Conservation (phyloP, 2,113 vertebrate species). For the Henicopernis longicauda region DNA sequence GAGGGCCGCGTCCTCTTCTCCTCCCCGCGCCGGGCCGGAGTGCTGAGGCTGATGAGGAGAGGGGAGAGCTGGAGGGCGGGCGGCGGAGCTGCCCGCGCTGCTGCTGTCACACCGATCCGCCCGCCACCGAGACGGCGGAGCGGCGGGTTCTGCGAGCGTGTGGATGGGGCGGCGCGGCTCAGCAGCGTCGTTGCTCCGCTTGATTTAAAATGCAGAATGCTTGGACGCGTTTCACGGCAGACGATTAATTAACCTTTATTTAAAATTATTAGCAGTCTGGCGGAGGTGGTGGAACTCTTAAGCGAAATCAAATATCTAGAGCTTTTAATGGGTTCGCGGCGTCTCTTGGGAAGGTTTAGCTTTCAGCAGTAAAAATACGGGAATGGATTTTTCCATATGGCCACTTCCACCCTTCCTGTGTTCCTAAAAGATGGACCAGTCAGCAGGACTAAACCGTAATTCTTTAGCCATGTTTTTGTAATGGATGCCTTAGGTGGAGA, state of each 20-base stretch:
- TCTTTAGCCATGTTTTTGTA: not conserved
- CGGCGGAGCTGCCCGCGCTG: too few relatives aligned
- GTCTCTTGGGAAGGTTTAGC: conserved; percentile 27
- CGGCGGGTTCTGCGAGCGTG: not conserved
- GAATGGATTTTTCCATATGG: conserved; percentile 45
- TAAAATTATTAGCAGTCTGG: not conserved
- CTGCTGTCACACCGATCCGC: too few relatives aligned
- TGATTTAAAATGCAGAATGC: not conserved
- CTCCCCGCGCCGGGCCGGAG: too few relatives aligned
- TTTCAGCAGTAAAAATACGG: not conserved
- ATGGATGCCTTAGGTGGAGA: not conserved
- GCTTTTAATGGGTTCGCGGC: not conserved
- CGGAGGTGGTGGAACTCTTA: not conserved
- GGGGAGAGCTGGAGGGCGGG: too few relatives aligned
- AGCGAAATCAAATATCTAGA: not conserved
- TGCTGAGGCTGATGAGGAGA: too few relatives aligned
- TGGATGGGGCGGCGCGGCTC: fast-evolving
- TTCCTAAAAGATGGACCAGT: not conserved
- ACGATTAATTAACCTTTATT: not conserved
- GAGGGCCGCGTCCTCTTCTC: too few relatives aligned
- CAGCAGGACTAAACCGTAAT: not conserved
- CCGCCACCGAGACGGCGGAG: too few relatives aligned
- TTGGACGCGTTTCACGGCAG: not conserved
- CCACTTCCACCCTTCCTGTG: not conserved
- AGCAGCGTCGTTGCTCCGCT: not conserved